These are phyloP conservation scores for Chelidonichthys spinosus DNA, from an alignment of 2,797 vertebrate species.

Conservation along the genomic window DNA sequence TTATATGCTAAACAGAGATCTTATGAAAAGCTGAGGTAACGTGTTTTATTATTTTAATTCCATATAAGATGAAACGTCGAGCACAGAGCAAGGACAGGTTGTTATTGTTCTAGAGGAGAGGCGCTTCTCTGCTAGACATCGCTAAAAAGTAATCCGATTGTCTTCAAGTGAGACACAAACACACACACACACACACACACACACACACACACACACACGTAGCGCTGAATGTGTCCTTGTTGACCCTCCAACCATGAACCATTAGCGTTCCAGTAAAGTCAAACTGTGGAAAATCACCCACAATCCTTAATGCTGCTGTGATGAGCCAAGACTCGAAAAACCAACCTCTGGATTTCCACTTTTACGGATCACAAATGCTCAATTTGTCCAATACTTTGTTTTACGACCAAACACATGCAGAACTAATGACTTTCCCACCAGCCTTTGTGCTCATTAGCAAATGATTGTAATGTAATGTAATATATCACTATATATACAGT, in stretches of 20 bases:
- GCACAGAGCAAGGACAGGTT: conserved; percentile 41
- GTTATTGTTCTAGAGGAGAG: conserved; percentile 34
- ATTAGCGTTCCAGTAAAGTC: conserved; percentile 51
- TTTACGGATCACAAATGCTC: conserved; percentile 1
- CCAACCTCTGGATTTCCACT: not conserved
- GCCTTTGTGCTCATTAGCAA: not conserved
- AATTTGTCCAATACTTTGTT: not conserved
- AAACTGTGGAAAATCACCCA: conserved; percentile 51
- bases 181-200: conserved; percentile 7
- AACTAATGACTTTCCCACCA: not conserved
- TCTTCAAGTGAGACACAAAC: conserved; percentile 14
- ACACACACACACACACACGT: not conserved
- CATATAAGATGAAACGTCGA: conserved; percentile 18
- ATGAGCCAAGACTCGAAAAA: not conserved
- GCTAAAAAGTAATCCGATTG: conserved; percentile 44
- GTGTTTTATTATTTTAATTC: conserved; percentile 48
- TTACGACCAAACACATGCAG: not conserved
- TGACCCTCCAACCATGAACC: not conserved
- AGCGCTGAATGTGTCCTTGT: conserved; percentile 1
- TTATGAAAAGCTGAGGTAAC: conserved; percentile 58
- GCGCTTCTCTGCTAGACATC: conserved; percentile 41
- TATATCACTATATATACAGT: no score
- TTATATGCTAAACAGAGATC: conserved; percentile 66
- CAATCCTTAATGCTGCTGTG: conserved; percentile 19
- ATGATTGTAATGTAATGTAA: not conserved